Percentiles rank a stretch among this genome's conserved stretches.
These are phyloP conservation scores for Sarcoramphus papa DNA, from an alignment of 2,797 vertebrate species.

Conservation along the genomic window DNA sequence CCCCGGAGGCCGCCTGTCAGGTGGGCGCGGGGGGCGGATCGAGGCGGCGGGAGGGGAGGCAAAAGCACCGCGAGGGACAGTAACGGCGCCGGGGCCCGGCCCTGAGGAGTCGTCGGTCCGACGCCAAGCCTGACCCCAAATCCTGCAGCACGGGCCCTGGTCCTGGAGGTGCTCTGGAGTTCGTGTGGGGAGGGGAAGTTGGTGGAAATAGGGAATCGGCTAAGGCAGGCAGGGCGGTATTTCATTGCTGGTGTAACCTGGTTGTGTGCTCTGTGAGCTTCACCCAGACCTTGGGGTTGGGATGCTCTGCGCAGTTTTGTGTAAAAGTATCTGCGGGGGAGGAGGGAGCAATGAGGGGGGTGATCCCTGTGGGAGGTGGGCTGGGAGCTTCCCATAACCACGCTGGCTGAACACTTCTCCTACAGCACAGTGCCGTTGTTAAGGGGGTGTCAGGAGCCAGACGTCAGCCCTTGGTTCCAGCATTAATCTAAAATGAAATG, in stretches of 20 bases:
- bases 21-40: neutral
- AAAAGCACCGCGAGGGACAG: neutral
- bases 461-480: neutral
- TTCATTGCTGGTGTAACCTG: fast-evolving
- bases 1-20: neutral
- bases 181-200: fast-evolving
- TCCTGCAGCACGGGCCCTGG: neutral
- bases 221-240: fast-evolving
- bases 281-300: fast-evolving
- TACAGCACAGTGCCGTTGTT: fast-evolving
- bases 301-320: fast-evolving
- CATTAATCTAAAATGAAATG: fast-evolving
- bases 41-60: neutral
- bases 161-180: neutral
- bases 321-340: neutral
- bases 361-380: neutral
- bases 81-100: neutral
- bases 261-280: fast-evolving
- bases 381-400: neutral
- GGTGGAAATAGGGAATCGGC: fast-evolving
- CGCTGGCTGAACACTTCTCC: neutral
- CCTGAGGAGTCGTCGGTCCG: neutral
- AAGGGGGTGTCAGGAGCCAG: neutral
- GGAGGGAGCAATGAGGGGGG: neutral
- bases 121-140: neutral